Base-by-base conservation (phyloP, 2,113 vertebrate species). In the Dinomys branickii region DNA sequence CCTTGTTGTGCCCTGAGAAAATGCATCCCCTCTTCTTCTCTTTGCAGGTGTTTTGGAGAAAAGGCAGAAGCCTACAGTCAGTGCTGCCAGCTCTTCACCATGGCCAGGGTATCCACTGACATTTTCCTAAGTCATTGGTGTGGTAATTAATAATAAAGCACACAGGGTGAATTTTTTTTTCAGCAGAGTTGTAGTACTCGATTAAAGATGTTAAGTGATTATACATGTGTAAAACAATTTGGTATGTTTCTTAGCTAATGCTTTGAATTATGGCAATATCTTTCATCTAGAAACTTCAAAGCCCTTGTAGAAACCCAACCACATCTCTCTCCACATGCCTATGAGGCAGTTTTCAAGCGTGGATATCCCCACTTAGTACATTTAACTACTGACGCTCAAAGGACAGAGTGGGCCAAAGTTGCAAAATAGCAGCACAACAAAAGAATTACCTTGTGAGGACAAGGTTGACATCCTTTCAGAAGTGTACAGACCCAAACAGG, bases 241-340 rank as follows among this genome's bases (percentile, higher is more conserved):
- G 85, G 65, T 90, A 26, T 96, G 77, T 90, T 91, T 97, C 81
- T 85, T 90, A 96, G 94, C 63, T 56, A 92, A 88, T 86, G 77
- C 92, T 95, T 97, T 94, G 91, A 85, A 94, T 89, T 94, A 90
- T 41, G 63, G 94, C 90, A 93, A 50, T 65, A 95, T 93, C 94
- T 96, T 98, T 97, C 89, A 96, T 96, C 93, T 92, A 94, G 84
- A 91, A 96, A 88, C 92, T 96, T 96, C 84, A 94, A 97, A 97
- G 77, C 19, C 71, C 91, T 94, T 85, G 24, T 0, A 78, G 59
- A 35, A 58, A 84, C 33, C 16, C 26, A 52, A 7, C 33, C 24
- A 73, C 0, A 20, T 11, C 14, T 77, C 7, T 85, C 63, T 38
- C 26, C 22, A 73, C 5, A 81, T 52, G 59, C 38, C 93, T 58